Evolutionary conservation across 2,113 vertebrate species (phyloP).

Genomic region (Gymnogyps californianus): DNA sequence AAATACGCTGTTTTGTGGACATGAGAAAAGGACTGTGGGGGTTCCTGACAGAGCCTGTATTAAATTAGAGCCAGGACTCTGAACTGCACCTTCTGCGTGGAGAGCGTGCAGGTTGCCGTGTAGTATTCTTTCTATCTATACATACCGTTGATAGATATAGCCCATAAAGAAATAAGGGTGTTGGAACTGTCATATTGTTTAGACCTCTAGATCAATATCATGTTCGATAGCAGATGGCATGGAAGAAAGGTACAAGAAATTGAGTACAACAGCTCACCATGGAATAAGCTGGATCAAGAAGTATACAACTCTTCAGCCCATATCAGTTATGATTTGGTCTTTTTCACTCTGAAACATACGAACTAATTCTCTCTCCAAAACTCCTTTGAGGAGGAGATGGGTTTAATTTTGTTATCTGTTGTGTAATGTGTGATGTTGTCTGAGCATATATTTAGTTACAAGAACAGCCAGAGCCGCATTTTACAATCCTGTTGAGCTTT

Average conservation of each 20-base stretch:
- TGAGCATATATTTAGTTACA: not conserved
- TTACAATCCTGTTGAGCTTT: not conserved
- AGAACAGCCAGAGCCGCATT: not conserved
- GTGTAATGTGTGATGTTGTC: not conserved
- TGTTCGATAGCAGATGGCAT: not conserved
- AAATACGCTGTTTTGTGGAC: not conserved
- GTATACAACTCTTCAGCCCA: not conserved
- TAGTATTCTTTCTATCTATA: not conserved
- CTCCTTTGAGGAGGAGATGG: not conserved
- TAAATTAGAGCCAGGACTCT: not conserved
- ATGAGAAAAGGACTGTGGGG: not conserved
- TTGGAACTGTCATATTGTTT: not conserved
- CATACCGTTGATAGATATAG: not conserved
- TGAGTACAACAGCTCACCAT: not conserved
- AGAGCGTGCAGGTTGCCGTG: rapidly evolving
- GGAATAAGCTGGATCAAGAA: not conserved
- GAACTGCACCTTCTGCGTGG: not conserved
- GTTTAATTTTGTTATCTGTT: not conserved
- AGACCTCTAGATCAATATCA: not conserved
- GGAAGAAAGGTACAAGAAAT: not conserved
- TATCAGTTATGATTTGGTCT: not conserved
- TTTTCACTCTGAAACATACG: not conserved
- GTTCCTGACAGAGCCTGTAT: not conserved
- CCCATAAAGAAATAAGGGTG: not conserved
- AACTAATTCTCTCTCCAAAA: not conserved